Conservation (phyloP, 2,888 invertebrate species). For the Monopis laevigella region DNA sequence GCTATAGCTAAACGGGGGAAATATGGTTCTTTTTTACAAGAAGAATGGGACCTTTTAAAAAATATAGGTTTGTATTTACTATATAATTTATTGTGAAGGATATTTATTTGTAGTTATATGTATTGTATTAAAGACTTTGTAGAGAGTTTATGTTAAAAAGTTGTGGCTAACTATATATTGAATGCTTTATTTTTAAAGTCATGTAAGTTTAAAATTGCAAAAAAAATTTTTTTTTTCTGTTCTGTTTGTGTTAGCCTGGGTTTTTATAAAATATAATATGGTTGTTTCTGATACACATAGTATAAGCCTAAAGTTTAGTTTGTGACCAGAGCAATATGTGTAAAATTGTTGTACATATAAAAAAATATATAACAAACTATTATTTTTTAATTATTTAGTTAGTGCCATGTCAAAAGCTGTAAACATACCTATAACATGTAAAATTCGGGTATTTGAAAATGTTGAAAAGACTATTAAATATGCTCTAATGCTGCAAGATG, state of each 20-base stretch:
- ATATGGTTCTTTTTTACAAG: conserved; percentile 96
- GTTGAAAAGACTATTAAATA: conserved; percentile 88
- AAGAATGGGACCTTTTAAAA: conserved; percentile 89
- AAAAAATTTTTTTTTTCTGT: background rate
- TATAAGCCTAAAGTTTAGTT: too few relatives aligned
- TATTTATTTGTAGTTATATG: too few relatives aligned
- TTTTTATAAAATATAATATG: too few relatives aligned
- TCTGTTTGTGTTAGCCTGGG: too few relatives aligned
- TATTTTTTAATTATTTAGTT: conserved; percentile 63
- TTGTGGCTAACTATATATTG: too few relatives aligned
- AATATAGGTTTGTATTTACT: conserved; percentile 91
- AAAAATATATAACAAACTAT: background rate
- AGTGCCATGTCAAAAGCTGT: conserved; percentile 74
- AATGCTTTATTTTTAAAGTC: background rate
- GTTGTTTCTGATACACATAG: too few relatives aligned
- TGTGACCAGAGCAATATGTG: too few relatives aligned
- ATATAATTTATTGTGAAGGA: too few relatives aligned
- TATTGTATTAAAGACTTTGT: too few relatives aligned
- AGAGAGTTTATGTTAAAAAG: too few relatives aligned
- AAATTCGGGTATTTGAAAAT: conserved; percentile 91
- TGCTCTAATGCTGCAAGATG: conserved; percentile 93
- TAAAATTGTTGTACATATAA: too few relatives aligned
- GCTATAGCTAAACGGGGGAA: conserved; percentile 95
- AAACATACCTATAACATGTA: conserved; percentile 93
- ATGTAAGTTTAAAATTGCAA: background rate